Percentiles rank a stretch among this genome's conserved stretches.
Evolutionary conservation across 2,113 vertebrate genomes (phyloP).

Genomic region (Ceuthmochares aereus): DNA sequence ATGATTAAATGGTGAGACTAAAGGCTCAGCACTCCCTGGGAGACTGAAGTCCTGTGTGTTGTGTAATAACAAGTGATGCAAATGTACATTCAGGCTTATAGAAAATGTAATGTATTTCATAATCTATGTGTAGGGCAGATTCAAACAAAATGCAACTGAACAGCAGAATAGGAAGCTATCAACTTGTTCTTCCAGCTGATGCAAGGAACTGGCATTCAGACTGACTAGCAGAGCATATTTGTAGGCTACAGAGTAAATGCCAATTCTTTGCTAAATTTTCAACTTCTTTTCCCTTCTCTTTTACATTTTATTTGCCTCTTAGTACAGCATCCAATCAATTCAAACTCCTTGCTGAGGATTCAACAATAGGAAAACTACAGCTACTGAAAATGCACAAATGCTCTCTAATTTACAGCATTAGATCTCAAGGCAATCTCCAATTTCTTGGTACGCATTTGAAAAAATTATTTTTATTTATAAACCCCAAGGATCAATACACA

Average conservation of each 20-base stretch:
- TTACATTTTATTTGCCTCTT: not conserved
- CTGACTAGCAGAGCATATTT: not conserved
- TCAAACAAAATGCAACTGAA: not conserved
- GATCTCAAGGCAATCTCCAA: not conserved
- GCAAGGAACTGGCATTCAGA: not conserved
- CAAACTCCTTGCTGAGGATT: not conserved
- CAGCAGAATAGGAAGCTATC: not conserved
- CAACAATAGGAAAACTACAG: not conserved
- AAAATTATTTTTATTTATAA: not conserved
- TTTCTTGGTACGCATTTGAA: not conserved
- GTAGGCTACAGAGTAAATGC: not conserved
- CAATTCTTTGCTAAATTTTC: not conserved
- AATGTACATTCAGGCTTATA: not conserved
- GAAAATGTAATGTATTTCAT: not conserved
- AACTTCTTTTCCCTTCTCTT: not conserved
- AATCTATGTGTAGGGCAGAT: not conserved
- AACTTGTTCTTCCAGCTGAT: not conserved
- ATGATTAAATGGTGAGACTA: not conserved
- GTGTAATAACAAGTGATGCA: not conserved
- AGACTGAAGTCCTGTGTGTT: not conserved
- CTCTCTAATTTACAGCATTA: not conserved
- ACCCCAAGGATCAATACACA: no score
- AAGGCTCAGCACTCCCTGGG: not conserved
- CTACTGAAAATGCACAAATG: not conserved
- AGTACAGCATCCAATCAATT: not conserved